Evolutionary conservation across 2,888 invertebrate genomes (phyloP).

Genomic region (Synanthedon andrenaeformis): DNA sequence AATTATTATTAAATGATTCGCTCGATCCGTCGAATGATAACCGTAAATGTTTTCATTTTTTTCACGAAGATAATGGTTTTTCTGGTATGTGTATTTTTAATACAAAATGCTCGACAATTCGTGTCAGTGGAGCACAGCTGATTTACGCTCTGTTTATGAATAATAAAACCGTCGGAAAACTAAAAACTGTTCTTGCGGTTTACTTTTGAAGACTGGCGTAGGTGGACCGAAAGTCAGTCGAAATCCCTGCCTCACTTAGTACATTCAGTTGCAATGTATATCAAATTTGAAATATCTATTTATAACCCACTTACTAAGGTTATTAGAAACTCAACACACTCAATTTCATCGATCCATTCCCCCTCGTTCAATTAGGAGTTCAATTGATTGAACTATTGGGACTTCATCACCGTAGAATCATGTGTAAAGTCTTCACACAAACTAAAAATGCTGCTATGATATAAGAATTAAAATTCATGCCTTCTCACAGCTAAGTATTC

Average conservation of each 20-base stretch:
- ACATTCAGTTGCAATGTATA: no score
- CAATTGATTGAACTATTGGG: no score
- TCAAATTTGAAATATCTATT: no score
- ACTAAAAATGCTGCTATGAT: no score
- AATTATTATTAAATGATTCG: neutral
- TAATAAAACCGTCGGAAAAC: conserved; percentile 10
- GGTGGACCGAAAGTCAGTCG: neutral
- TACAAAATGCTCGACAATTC: conserved; percentile 1
- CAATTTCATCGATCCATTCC: no score
- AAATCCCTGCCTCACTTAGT: neutral
- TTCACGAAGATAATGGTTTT: neutral
- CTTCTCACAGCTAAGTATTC: no score
- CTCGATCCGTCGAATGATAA: neutral
- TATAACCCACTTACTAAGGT: no score
- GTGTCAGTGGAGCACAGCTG: conserved; percentile 31
- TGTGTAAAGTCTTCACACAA: no score
- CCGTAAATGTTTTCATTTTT: neutral
- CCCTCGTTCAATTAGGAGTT: no score
- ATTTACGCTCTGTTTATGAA: conserved; percentile 22
- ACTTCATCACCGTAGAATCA: no score
- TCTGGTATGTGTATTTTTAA: neutral
- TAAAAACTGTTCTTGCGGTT: neutral
- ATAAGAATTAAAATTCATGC: no score
- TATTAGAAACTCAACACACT: no score
- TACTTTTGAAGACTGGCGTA: conserved; percentile 4